Conservation (phyloP, 2,888 invertebrate genomes). For the Rhagophthalmus giganteus region DNA sequence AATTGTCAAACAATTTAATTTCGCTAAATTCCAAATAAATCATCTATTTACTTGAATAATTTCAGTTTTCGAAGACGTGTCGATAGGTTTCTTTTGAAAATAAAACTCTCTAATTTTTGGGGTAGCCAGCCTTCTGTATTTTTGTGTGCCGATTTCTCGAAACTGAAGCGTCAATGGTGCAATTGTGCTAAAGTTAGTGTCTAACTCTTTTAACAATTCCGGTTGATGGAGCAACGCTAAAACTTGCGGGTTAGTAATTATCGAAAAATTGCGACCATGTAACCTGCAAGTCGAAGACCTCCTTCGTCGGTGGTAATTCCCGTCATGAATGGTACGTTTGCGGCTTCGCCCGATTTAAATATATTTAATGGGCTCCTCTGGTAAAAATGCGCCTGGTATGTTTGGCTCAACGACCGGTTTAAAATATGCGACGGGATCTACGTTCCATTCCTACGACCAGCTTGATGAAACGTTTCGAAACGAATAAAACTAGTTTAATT, state of each 20-base stretch:
- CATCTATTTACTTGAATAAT: slow-evolving; percentile 51
- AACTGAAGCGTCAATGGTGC: slow-evolving; percentile 54
- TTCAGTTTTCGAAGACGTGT: slow-evolving; percentile 46
- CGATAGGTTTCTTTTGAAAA: slow-evolving; percentile 51
- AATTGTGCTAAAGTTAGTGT: slow-evolving; percentile 52
- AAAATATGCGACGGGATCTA: slow-evolving; percentile 76
- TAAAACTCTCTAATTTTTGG: slow-evolving; percentile 55
- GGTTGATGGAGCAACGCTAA: slow-evolving; percentile 43
- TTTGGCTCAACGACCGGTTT: slow-evolving; percentile 75
- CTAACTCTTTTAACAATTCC: slow-evolving; percentile 49
- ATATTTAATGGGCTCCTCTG: slow-evolving; percentile 62
- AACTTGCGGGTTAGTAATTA: slow-evolving; percentile 1
- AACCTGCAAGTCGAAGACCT: slow-evolving; percentile 44
- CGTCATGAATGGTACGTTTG: slow-evolving; percentile 69
- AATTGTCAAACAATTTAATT: neutral
- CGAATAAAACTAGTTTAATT: no score
- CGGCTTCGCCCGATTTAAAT: slow-evolving; percentile 57
- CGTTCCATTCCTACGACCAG: slow-evolving; percentile 46
- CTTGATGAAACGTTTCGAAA: no score
- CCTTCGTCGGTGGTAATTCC: slow-evolving; percentile 77
- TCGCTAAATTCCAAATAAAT: neutral
- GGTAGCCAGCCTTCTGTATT: slow-evolving; percentile 35
- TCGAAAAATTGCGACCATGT: neutral
- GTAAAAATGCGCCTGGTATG: slow-evolving; percentile 69
- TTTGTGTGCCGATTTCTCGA: slow-evolving; percentile 48